Evolutionary conservation across 2,888 invertebrate species (phyloP), one percentile per base, ranked within the genome.

Genomic region (Lochmaea capreae): DNA sequence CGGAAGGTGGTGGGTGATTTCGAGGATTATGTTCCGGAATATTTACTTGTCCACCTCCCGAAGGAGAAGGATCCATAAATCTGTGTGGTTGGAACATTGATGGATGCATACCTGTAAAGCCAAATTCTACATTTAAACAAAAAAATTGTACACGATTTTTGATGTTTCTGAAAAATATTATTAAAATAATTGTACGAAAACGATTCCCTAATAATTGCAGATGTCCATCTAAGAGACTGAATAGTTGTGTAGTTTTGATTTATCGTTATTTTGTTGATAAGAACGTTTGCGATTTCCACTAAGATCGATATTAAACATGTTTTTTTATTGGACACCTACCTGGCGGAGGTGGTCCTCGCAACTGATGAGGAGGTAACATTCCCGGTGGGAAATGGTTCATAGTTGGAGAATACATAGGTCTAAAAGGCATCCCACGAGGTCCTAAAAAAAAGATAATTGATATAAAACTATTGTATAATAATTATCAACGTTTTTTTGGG

Each of bases 41-140:
- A 62, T 87, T 86, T 67, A 89, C 88, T 0, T 89, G 87, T 3
- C 89, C 89, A 8, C 90, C 89, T 33, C 89, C 89, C 1, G 89
- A 89, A 0, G 90, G 89, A 5, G 89, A 89, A 0, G 89, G 89
- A 77, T 89, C 89, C 85, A 89, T 84, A 1, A 89, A 87, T 78
- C 89, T 88, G 78, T 88, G 89, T 0, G 87, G 82, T 76, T 88
- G 89, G 79, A 88, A 89, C 79, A 88, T 86, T 10, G 87, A 87
- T 9, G 87, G 87, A 4, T 86, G 78, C 72, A 80, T 67, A 49
- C 67, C 71, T 71, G 67, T 57, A 57, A 70, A 68, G 39, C 65
- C 66, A 33, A 58, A 57, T 65, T 54, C 54, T 54, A 54, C 10
- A 54, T 46, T 46, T 65, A 49, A 65, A 12, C 16, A 39, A 39